Percentiles rank a stretch among this genome's conserved stretches.
These are phyloP conservation scores for Oikopleura dioica DNA, from an alignment of 23 tunicate genomes.

Conservation along the genomic window DNA sequence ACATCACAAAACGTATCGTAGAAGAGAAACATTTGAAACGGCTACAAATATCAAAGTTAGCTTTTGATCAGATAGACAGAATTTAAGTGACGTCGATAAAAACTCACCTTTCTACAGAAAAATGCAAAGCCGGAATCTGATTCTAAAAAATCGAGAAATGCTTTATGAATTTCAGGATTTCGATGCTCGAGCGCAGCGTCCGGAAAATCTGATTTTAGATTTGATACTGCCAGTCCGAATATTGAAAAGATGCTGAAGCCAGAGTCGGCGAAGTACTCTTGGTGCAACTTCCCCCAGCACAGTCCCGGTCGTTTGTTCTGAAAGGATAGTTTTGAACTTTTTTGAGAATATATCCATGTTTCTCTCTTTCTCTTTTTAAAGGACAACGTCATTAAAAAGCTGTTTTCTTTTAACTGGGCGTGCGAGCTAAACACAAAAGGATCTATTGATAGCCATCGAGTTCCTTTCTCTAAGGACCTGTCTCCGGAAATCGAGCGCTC, in stretches of 20 bases:
- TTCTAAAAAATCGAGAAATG: neutral
- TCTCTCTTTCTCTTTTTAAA: too few relatives aligned
- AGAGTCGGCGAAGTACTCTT: neutral
- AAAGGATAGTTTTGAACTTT: too few relatives aligned
- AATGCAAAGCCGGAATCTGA: neutral
- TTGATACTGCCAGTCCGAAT: neutral
- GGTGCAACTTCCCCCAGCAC: neutral
- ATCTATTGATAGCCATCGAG: too few relatives aligned
- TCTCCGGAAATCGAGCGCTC: too few relatives aligned
- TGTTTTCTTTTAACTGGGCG: too few relatives aligned
- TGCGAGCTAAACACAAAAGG: too few relatives aligned
- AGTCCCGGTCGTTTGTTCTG: neutral
- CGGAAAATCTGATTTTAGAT: neutral
- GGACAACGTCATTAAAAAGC: too few relatives aligned
- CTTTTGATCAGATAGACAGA: neutral
- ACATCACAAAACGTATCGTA: neutral
- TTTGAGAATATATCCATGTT: too few relatives aligned
- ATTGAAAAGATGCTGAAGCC: neutral
- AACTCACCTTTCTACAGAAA: neutral
- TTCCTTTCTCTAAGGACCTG: too few relatives aligned
- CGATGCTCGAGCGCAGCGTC: neutral
- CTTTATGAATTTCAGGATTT: neutral
- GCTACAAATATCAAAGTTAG: too few relatives aligned
- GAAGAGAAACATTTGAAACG: neutral
- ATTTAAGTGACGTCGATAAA: constrained; percentile 3